phyloP scores from a whole-genome alignment of 2,797 vertebrate species.

The Argyrosomus regius region DNA sequence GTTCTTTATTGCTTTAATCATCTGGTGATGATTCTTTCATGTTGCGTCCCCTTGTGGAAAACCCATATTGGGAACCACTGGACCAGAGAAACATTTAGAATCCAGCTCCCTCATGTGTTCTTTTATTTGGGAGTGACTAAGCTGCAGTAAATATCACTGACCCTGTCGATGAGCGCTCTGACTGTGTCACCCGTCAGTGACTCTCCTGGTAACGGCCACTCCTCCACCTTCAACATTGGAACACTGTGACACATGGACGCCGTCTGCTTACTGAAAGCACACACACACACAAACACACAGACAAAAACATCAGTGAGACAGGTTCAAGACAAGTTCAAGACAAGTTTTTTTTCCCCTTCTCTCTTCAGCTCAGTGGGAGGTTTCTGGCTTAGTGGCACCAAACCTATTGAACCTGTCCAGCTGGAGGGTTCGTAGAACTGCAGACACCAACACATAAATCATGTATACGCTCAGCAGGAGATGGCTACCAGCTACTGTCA shows the following conservation, averaged over 20 bases:
- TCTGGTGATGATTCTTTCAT: not conserved
- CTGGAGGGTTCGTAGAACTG: conserved; percentile 51
- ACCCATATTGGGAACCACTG: not conserved
- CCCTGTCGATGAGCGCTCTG: conserved; percentile 92
- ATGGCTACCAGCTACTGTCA: conserved; percentile 30
- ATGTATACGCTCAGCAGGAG: conserved; percentile 59
- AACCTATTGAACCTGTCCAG: conserved; percentile 37
- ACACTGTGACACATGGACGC: conserved; percentile 87
- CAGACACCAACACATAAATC: conserved; percentile 56
- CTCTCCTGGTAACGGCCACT: conserved; percentile 91
- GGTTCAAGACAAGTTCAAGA: conserved; percentile 1
- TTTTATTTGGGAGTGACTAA: not conserved
- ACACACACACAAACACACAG: conserved; percentile 41
- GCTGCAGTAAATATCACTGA: conserved; percentile 67
- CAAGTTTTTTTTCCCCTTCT: not conserved
- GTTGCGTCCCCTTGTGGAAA: not conserved
- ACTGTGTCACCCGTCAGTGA: conserved; percentile 90
- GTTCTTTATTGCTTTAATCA: not conserved
- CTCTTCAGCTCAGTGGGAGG: not conserved
- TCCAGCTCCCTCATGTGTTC: not conserved
- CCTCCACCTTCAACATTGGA: conserved; percentile 92
- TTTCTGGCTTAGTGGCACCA: not conserved
- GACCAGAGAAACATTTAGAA: not conserved
- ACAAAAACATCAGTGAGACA: conserved; percentile 19
- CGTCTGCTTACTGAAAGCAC: conserved; percentile 83